A percentile compares a stretch with the other conserved stretches of the same genome.
These are phyloP conservation scores for Eclectus roratus DNA, from an alignment of 2,113 vertebrate genomes.

Conservation along the genomic window DNA sequence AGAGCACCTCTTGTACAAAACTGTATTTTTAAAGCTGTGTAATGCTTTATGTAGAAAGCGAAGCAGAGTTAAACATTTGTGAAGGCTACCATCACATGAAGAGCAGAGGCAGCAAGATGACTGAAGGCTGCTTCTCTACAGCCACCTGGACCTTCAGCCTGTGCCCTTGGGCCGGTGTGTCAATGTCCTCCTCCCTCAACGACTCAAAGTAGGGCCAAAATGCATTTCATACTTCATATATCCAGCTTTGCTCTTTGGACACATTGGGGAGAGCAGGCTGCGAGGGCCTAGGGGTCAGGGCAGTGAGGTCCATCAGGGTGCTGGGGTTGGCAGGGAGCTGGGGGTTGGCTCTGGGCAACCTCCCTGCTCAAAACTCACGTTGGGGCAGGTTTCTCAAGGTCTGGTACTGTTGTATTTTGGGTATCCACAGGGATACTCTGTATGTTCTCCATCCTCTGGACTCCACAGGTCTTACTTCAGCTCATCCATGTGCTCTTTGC, in stretches of 20 bases:
- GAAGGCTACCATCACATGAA: rapidly evolving
- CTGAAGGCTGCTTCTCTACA: rapidly evolving
- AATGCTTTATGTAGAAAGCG: neutral
- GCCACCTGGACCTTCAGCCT: neutral
- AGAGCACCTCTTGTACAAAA: rapidly evolving
- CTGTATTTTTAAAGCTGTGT: rapidly evolving
- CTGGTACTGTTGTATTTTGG: neutral
- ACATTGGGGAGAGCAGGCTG: rapidly evolving
- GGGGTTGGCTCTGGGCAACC: neutral
- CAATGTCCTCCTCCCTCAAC: neutral
- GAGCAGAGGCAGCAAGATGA: neutral
- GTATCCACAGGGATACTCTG: neutral
- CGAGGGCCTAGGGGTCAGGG: neutral
- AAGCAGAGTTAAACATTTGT: rapidly evolving
- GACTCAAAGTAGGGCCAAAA: too few relatives aligned
- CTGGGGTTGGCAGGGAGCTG: neutral
- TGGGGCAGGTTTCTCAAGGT: neutral
- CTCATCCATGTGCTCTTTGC: rapidly evolving
- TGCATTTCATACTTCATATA: rapidly evolving
- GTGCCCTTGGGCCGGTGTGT: rapidly evolving
- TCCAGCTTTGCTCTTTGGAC: neutral
- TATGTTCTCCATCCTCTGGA: neutral
- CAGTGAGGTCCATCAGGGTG: rapidly evolving
- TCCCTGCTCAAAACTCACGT: neutral
- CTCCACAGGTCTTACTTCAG: neutral